Conservation (phyloP, 2,888 invertebrate genomes). For the Limnephilus rhombicus region DNA sequence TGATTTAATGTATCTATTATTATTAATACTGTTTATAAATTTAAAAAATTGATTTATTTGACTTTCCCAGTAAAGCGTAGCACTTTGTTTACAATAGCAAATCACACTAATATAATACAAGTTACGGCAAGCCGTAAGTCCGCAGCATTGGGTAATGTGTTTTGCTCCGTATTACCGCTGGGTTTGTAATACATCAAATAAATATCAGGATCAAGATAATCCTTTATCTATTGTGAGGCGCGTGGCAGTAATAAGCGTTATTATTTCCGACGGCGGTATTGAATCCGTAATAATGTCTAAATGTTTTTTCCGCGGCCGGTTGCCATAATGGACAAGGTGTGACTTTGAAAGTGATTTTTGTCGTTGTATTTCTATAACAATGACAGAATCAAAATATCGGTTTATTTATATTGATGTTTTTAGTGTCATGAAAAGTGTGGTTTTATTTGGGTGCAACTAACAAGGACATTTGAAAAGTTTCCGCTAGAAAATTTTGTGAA, state of each 20-base stretch:
- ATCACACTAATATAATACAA: background rate
- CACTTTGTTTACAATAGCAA: background rate
- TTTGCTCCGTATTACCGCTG: background rate
- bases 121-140: constrained; percentile 4
- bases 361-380: background rate
- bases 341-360: background rate
- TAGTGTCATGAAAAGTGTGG: background rate
- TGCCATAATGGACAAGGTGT: background rate
- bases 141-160: constrained; percentile 14
- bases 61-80: background rate
- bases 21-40: too few relatives aligned
- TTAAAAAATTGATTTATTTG: too few relatives aligned
- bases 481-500: too few relatives aligned
- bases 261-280: constrained; percentile 21
- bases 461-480: too few relatives aligned
- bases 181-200: constrained; percentile 44
- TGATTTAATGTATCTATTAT: too few relatives aligned
- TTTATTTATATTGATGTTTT: background rate
- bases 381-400: background rate
- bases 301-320: background rate
- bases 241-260: constrained; percentile 29
- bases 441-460: background rate
- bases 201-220: constrained; percentile 49
- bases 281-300: background rate
- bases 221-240: constrained; percentile 36